Conservation (phyloP, 2,888 invertebrate genomes). For the Synanthedon andrenaeformis region DNA sequence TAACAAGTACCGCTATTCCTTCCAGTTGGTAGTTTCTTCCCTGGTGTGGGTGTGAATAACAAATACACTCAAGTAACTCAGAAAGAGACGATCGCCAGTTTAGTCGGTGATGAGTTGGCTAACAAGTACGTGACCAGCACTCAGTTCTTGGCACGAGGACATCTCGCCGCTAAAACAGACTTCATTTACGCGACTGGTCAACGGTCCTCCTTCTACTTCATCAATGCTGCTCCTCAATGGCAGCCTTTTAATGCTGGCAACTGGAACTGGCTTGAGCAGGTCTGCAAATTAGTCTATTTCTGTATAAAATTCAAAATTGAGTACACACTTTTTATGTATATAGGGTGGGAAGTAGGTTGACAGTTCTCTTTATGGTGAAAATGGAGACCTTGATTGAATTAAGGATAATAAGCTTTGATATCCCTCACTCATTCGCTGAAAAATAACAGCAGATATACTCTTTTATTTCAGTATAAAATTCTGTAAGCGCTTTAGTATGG, state of each 20-base stretch:
- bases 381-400: too few species aligned
- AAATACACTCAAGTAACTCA: slow-evolving; percentile 48
- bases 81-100: slow-evolving; percentile 28
- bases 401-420: too few species aligned
- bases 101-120: slow-evolving; percentile 39
- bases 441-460: too few species aligned
- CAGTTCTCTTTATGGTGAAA: too few species aligned
- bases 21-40: slow-evolving; percentile 61
- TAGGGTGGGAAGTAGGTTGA: too few species aligned
- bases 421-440: too few species aligned
- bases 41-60: slow-evolving; percentile 43
- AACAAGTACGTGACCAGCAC: slow-evolving; percentile 53
- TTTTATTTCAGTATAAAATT: too few species aligned
- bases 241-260: slow-evolving; percentile 72
- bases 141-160: slow-evolving; percentile 70
- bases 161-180: slow-evolving; percentile 73
- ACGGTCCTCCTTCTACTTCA: slow-evolving; percentile 71
- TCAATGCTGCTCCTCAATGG: slow-evolving; percentile 78
- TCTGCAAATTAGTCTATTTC: slow-evolving; percentile 8
- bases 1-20: slow-evolving; percentile 1
- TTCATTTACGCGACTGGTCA: slow-evolving; percentile 72
- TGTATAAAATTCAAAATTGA: too few species aligned
- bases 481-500: too few species aligned
- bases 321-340: too few species aligned
- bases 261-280: slow-evolving; percentile 67